Base-by-base conservation (phyloP, 2,888 invertebrate species). In the Hemicrepidius hirtus region DNA sequence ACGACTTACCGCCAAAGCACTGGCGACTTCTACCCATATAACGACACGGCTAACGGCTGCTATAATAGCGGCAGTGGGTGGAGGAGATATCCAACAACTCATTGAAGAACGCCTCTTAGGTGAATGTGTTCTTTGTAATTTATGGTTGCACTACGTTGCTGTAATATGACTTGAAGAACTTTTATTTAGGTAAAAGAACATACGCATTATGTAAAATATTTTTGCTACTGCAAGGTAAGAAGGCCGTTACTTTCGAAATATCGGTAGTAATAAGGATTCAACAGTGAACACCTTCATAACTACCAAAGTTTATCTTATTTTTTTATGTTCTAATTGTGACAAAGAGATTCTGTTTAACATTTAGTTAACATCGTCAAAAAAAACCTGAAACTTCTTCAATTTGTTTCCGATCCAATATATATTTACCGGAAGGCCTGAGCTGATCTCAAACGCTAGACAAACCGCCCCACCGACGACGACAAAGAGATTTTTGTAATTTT, bases 1-100 rank as follows among this genome's bases (percentile, higher is more conserved):
- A 76, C 76, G 75, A 76, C 74, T 74, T 72, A 62, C 75, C 75
- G 77, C 74, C 75, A 75, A 76, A 78, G 76, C 71, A 57, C 73
- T 77, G 77, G 71, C 75, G 76, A 75, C 76, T 74, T 76, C 73
- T 73, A 74, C 74, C 70, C 74, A 71, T 76, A 76, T 76, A 73
- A 73, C 73, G 69, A 75, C 74, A 77, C 74, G 76, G 76, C 76
- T 76, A 76, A 77, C 77, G 75, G 71, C 76, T 74, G 77, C 76
- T 76, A 77, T 79, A 78, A 76, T 77, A 78, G 75, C 76, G 60
- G 68, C 76, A 69, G 79, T 79, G 77, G 79, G 79, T 78, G 79
- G 79, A 79, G 76, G 75, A 77, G 77, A 76, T 78, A 73, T 76
- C 75, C 75, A 76, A 77, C 77, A 78, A 77, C 74, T 74, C 77